Evolutionary conservation across 2,113 vertebrate genomes (phyloP).

Genomic region (Amazona guildingii): DNA sequence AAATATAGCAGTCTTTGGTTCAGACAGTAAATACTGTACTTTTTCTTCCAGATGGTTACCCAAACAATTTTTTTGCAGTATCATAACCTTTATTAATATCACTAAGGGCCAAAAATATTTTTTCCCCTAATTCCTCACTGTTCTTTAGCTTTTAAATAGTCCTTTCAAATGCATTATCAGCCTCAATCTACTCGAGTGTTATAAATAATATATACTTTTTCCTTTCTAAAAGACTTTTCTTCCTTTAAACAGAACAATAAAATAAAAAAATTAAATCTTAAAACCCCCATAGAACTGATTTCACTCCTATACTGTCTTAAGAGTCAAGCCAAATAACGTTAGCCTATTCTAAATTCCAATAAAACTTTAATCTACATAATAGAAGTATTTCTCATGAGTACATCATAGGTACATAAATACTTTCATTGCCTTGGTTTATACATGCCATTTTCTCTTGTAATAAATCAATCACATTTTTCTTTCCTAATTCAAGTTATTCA

Average conservation of each 20-base stretch:
- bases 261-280: background rate
- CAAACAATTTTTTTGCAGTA: background rate
- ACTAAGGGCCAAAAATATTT: background rate
- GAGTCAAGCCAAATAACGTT: background rate
- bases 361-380: background rate
- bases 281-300: background rate
- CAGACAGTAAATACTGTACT: background rate
- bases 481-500: background rate
- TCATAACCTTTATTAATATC: background rate
- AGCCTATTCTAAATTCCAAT: background rate
- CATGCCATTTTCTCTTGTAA: background rate
- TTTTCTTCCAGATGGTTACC: background rate
- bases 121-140: background rate
- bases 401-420: background rate
- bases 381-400: background rate
- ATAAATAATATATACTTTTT: background rate
- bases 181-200: background rate
- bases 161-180: background rate
- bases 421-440: background rate
- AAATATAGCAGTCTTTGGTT: background rate
- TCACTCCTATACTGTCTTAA: background rate
- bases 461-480: conserved; percentile 1
- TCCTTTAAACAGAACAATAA: background rate
- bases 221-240: background rate
- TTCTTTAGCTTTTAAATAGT: background rate